Conservation (phyloP, 2,113 vertebrate species). For the Lophius piscatorius region DNA sequence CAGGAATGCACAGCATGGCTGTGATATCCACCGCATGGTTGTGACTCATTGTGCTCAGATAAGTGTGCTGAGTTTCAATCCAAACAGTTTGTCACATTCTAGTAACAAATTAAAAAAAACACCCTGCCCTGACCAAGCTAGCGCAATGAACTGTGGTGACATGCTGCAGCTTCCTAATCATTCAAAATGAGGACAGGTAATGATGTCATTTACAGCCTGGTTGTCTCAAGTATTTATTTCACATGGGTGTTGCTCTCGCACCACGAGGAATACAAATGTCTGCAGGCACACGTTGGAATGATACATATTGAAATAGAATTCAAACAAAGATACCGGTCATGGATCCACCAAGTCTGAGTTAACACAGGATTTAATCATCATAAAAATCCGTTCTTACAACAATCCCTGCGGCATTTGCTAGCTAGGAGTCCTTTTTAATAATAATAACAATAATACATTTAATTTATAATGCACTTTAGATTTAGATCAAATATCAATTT, state of each 20-base stretch:
- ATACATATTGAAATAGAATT: conserved; percentile 12
- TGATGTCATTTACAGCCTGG: conserved; percentile 37
- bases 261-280: conserved; percentile 1
- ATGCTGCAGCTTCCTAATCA: conserved; percentile 6
- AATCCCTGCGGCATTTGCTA: no score
- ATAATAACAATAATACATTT: no score
- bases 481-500: no score
- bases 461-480: no score
- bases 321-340: conserved; percentile 4
- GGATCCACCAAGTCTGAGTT: background rate
- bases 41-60: conserved; percentile 72
- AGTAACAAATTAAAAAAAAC: background rate
- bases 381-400: background rate
- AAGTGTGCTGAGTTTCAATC: conserved; percentile 67
- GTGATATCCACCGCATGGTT: conserved; percentile 69
- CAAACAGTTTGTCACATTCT: conserved; percentile 64
- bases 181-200: background rate
- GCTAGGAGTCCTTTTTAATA: no score
- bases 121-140: conserved; percentile 19
- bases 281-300: background rate
- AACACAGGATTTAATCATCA: background rate
- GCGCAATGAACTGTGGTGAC: conserved; percentile 35
- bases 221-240: conserved; percentile 53
- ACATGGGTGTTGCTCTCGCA: conserved; percentile 41
- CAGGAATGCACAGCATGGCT: conserved; percentile 74